Evolutionary conservation across 2,888 invertebrate species (phyloP).

Genomic region (Phasia obesa): DNA sequence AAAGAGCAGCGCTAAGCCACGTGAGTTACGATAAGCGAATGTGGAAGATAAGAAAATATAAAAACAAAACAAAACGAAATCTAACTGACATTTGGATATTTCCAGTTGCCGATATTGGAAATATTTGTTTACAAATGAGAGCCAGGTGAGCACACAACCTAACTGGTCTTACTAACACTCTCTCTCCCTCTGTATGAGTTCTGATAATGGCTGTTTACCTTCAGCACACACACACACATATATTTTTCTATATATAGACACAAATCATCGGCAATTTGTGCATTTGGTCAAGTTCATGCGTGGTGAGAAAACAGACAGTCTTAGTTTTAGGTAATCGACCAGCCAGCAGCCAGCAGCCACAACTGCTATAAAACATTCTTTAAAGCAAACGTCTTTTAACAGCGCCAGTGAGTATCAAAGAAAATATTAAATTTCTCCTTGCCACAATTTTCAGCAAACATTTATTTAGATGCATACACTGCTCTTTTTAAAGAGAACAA

Average conservation of each 20-base stretch:
- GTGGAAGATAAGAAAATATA: conserved; percentile 11
- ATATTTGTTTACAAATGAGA: conserved; percentile 70
- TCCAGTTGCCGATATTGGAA: conserved; percentile 65
- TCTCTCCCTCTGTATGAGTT: not conserved
- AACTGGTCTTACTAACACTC: conserved; percentile 25
- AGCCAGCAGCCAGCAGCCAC: conserved; percentile 5
- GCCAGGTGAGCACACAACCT: conserved; percentile 5
- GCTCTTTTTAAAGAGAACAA: conserved; percentile 49
- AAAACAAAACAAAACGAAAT: conserved; percentile 41
- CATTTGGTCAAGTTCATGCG: conserved; percentile 80
- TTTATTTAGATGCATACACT: not conserved
- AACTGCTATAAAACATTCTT: too few relatives aligned
- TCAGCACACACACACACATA: conserved; percentile 21
- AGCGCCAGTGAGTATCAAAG: conserved; percentile 6
- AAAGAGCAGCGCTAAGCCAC: conserved; percentile 43
- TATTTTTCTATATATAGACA: not conserved
- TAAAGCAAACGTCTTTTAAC: conserved; percentile 21
- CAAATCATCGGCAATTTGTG: conserved; percentile 77
- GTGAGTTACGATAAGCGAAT: conserved; percentile 46
- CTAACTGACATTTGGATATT: conserved; percentile 32
- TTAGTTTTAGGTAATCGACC: conserved; percentile 28
- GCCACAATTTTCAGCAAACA: conserved; percentile 7
- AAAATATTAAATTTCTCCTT: not conserved
- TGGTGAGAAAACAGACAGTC: conserved; percentile 72
- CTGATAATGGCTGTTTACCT: conserved; percentile 47